phyloP scores from a whole-genome alignment of 2,113 vertebrate genomes.

The Craseonycteris thonglongyai region DNA sequence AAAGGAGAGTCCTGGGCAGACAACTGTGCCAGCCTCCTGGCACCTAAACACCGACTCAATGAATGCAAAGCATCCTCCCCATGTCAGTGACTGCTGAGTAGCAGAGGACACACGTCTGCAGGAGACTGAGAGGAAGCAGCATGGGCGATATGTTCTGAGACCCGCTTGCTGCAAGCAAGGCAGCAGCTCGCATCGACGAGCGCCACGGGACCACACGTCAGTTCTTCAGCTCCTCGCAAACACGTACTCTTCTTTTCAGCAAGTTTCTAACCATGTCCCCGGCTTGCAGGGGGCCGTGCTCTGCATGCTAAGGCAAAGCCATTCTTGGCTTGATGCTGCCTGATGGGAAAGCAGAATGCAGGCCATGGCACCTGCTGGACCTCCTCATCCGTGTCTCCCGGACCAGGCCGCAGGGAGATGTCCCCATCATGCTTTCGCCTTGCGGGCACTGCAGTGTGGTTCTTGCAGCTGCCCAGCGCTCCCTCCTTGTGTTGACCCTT shows the following conservation, averaged over 20 bases:
- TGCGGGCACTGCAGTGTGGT: background rate
- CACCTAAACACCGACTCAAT: background rate
- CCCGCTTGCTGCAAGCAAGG: background rate
- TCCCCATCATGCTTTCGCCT: background rate
- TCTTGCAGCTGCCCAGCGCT: background rate
- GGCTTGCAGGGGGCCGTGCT: background rate
- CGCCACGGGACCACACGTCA: rapidly evolving
- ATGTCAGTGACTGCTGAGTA: rapidly evolving
- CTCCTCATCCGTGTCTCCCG: background rate
- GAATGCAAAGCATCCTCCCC: background rate
- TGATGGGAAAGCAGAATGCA: background rate
- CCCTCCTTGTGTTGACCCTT: background rate
- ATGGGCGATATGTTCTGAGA: background rate
- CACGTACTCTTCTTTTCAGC: background rate
- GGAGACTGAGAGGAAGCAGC: background rate
- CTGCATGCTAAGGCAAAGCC: background rate
- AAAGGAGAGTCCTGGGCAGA: background rate
- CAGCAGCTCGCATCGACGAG: rapidly evolving
- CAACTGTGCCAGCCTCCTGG: background rate
- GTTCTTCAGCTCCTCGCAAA: background rate
- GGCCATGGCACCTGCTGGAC: rapidly evolving
- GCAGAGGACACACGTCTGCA: background rate
- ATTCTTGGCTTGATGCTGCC: background rate
- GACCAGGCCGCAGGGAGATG: background rate
- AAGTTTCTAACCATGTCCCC: background rate